phyloP scores from a whole-genome alignment of 2,888 invertebrate species.

The Mimumesa dahlbomi region DNA sequence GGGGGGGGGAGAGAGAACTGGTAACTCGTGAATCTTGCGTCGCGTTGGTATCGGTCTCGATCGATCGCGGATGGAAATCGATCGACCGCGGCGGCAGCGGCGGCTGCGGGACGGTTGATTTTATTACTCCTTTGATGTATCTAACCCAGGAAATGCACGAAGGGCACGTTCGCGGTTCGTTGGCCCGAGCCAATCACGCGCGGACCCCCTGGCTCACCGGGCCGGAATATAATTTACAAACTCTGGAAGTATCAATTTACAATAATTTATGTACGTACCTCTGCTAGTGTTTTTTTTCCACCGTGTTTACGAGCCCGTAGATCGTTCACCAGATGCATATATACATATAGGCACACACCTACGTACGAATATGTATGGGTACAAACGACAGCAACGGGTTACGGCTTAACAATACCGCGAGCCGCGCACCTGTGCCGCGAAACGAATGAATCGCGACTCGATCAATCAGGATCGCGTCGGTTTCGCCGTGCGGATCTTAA shows the following conservation, averaged over 20 bases:
- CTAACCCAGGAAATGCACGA: constrained; percentile 57
- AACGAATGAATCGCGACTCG: background rate
- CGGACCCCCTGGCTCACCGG: constrained; percentile 19
- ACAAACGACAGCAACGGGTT: constrained; percentile 5
- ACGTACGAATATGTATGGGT: too few species aligned
- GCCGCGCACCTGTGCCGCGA: constrained; percentile 1
- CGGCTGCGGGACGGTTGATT: constrained; percentile 39
- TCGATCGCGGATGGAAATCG: constrained; percentile 27
- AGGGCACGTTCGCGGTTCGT: constrained; percentile 63
- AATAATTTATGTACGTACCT: constrained; percentile 42
- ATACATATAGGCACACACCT: too few species aligned
- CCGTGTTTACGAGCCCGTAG: constrained; percentile 33
- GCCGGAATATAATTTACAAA: constrained; percentile 59
- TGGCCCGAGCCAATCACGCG: constrained; percentile 50
- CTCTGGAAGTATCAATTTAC: constrained; percentile 41
- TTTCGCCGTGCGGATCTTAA: too few species aligned
- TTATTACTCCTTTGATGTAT: constrained; percentile 65
- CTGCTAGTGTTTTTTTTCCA: constrained; percentile 14
- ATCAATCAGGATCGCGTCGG: too few species aligned
- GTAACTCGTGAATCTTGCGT: background rate
- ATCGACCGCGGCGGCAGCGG: constrained; percentile 7
- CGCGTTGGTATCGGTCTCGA: constrained; percentile 2
- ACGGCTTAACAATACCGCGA: background rate
- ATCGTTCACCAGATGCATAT: too few species aligned
- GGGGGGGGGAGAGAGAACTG: too few species aligned